Conservation (phyloP, 2,797 vertebrate species). For the Hemibagrus guttatus region DNA sequence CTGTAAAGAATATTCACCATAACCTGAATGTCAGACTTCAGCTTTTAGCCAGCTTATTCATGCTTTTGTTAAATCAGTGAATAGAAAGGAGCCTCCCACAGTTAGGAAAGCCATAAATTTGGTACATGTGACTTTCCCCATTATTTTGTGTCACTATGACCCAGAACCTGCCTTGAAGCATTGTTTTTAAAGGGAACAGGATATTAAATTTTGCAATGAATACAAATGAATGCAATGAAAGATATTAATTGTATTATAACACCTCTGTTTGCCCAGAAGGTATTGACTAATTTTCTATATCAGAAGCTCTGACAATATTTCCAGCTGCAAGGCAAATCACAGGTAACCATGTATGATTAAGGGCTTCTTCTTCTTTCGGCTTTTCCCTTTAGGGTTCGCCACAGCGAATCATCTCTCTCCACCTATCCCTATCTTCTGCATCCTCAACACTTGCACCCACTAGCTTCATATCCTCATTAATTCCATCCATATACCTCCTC, state of each 20-base stretch:
- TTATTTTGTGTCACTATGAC: background rate
- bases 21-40: background rate
- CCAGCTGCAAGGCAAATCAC: background rate
- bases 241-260: background rate
- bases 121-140: background rate
- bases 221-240: background rate
- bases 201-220: background rate
- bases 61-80: background rate
- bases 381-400: no score
- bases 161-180: background rate
- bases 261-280: background rate
- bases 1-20: background rate
- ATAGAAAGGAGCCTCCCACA: background rate
- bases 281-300: background rate
- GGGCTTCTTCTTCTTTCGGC: no score
- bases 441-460: no score
- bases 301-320: background rate
- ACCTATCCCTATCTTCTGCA: no score
- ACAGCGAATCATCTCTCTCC: no score
- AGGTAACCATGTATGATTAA: background rate
- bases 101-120: background rate
- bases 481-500: no score
- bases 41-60: background rate
- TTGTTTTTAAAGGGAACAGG: background rate
- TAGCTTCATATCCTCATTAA: no score